Evolutionary conservation across 2,888 invertebrate species (phyloP), one percentile per base, ranked within the genome.

Genomic region (Sipunculus nudus): DNA sequence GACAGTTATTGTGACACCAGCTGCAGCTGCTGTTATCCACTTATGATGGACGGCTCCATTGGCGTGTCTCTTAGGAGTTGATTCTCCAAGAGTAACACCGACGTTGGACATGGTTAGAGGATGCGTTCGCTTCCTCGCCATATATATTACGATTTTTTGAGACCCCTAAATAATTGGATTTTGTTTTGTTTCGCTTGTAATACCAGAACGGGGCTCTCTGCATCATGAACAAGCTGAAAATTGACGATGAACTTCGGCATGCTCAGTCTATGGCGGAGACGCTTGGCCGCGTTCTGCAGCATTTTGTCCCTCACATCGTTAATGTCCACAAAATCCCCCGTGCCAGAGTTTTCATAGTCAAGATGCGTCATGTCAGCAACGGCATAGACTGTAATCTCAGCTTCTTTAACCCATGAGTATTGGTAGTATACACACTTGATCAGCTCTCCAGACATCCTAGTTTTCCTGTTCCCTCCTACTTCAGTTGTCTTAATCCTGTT

Each of bases 291-390:
- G 80, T 91, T 63, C 83, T 95, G 69, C 89, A 91, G 75, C 81
- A 89, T 53, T 89, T 93, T 75, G 81, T 91, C 53, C 91, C 93
- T 0, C 93, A 93, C 16, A 89, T 90, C 61, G 80, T 85, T 1
- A 54, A 71, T 25, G 68, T 81, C 3, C 84, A 88, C 63, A 87
- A 89, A 65, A 92, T 96, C 71, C 85, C 94, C 35, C 89, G 91
- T 76, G 96, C 96, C 0, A 86, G 93, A 38, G 92, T 96, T 45
- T 96, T 96, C 5, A 96, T 96, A 67, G 88, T 96, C 54, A 94
- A 94, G 83, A 95, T 90, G 78, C 86, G 88, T 66, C 92, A 94
- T 77, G 88, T 89, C 50, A 86, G 90, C 59, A 88, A 92, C 0
- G 89, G 88, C 50, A 82, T 95, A 45, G 92, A 94, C 68, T 92